phyloP scores from a whole-genome alignment of 2,797 vertebrate species.

The Pseudomugil tenellus region DNA sequence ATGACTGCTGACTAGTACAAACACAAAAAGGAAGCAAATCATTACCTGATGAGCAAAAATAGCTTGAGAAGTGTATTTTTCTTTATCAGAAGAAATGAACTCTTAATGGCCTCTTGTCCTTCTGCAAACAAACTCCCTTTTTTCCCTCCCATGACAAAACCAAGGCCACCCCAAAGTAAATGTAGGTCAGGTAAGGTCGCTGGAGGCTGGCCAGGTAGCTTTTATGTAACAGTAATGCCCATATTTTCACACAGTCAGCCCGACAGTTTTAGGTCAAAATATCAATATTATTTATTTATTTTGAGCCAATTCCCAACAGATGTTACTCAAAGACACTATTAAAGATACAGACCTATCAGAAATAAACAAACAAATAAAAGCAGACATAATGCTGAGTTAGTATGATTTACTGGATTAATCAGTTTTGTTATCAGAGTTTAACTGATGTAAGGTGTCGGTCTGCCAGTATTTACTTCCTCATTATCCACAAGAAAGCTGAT shows the following conservation, averaged over 20 bases:
- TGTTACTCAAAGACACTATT: background rate
- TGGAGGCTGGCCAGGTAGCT: constrained; percentile 19
- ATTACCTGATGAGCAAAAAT: constrained; percentile 60
- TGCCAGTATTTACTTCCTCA: background rate
- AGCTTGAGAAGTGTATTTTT: constrained; percentile 46
- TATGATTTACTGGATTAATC: background rate
- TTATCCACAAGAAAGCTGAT: background rate
- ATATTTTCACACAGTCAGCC: background rate
- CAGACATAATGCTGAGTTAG: background rate
- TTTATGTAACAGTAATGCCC: background rate
- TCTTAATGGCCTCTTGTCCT: constrained; percentile 52
- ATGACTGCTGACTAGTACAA: constrained; percentile 56
- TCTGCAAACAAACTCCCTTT: constrained; percentile 40
- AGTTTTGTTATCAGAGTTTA: background rate
- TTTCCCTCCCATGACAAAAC: constrained; percentile 58
- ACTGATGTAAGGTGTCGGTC: background rate
- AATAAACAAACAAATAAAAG: background rate
- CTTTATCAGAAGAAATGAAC: constrained; percentile 66
- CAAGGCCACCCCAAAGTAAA: constrained; percentile 21
- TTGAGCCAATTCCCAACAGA: background rate
- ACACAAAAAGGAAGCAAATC: constrained; percentile 50
- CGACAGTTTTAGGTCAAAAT: background rate
- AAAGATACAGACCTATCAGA: background rate
- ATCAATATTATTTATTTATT: background rate
- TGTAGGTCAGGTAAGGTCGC: constrained; percentile 41